Base-by-base conservation (phyloP, 2,888 invertebrate genomes). In the Auanema freiburgensis region DNA sequence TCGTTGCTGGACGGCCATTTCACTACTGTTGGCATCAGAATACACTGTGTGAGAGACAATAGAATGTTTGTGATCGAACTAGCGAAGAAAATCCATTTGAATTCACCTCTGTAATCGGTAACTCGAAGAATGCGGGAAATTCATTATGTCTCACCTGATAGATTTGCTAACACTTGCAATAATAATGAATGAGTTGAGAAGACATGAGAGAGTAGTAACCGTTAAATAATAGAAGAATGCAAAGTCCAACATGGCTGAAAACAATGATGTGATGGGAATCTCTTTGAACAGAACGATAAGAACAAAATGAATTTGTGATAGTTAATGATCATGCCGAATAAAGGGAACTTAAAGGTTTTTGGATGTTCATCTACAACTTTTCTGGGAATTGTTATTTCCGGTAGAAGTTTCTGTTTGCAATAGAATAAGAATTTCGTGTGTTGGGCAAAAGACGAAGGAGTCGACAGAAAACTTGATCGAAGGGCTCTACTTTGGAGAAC, bases 61-160 rank as follows among this genome's bases (percentile, higher is more conserved):
- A 60, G 25, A 11, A 60, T 43, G 43, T 60, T 60, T 21, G 60
- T 54, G 11, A 43, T 33, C 21, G 44, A 23, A 3, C 54, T 54
- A 1, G 54, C 60, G 6, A 60, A n/a, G 24, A 60, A 60, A n/a
- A 55, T 55, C 60, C 60, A 60, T 18, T 60, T 60, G 46, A 60
- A 60, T 24, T 60, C 60, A 3, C 60, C 60, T 54, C 60, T 60
- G 53, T 3, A 43, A 54, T n/a, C 14, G n/a, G 18, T 33, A 33
- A 8, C 33, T 46, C 46, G 10, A 46, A 46, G 4, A 5, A 46
- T 46, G 6, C 5, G 21, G 3, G 16, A 21, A 46, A 43, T 43
- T 43, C n/a, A 43, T 18, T 3, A 10, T 18, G 46, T 18, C 10
- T 10, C 10, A 46, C 46, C 46, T 46, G 46, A 46, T 21, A 16